Percentiles rank a stretch among this genome's conserved stretches.
phyloP scores from a whole-genome alignment of 2,113 vertebrate genomes.

The Montifringilla adamsi region DNA sequence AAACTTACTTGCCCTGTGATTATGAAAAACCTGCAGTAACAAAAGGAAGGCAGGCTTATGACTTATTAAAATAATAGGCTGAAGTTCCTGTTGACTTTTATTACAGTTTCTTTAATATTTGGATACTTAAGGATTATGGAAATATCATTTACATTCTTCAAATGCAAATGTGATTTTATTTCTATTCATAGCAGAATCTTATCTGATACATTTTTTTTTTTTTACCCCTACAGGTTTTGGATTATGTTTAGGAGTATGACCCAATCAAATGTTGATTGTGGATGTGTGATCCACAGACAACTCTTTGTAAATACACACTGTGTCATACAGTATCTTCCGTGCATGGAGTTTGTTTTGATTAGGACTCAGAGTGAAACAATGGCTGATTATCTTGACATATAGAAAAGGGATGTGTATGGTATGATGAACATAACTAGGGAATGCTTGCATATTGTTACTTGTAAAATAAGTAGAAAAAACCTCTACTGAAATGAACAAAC shows the following conservation, averaged over 20 bases:
- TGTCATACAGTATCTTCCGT: too few species aligned
- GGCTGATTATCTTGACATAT: not conserved
- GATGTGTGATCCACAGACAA: not conserved
- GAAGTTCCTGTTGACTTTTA: not conserved
- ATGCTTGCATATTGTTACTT: not conserved
- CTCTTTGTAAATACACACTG: not conserved
- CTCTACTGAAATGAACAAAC: accelerated
- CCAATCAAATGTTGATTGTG: not conserved
- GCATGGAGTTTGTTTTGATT: not conserved
- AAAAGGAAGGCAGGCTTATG: not conserved
- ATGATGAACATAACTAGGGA: not conserved
- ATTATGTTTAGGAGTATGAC: not conserved
- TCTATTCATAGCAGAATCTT: not conserved
- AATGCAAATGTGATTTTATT: not conserved
- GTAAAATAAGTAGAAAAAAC: not conserved
- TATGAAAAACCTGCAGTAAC: not conserved
- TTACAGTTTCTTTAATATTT: not conserved
- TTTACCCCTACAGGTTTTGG: not conserved
- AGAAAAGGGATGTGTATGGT: not conserved
- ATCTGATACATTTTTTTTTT: not conserved
- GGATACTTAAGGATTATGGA: not conserved
- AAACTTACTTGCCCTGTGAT: not conserved
- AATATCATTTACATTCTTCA: not conserved
- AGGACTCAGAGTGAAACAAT: not conserved
- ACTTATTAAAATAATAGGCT: not conserved